These are phyloP conservation scores for Xiphias gladius DNA, from an alignment of 2,113 vertebrate genomes.

Conservation along the genomic window DNA sequence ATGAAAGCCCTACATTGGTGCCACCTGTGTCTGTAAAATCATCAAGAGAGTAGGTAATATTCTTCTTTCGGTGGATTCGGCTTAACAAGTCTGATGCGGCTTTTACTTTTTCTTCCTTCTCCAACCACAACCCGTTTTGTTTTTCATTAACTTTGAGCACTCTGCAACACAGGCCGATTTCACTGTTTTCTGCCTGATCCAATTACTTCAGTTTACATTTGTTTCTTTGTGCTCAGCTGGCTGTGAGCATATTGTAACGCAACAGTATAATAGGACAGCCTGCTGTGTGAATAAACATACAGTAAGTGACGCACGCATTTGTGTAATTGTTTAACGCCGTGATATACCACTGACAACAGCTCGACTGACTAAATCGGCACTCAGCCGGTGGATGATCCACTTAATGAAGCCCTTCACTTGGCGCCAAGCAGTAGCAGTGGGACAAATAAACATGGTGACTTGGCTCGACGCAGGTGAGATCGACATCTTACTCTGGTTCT, in stretches of 20 bases:
- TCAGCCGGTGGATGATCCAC: not conserved
- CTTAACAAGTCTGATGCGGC: not conserved
- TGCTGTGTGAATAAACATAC: not conserved
- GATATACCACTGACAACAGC: not conserved
- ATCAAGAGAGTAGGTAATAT: not conserved
- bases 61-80: not conserved
- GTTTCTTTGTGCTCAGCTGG: too few relatives aligned
- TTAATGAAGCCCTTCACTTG: not conserved
- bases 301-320: not conserved
- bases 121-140: slow-evolving; percentile 3
- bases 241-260: not conserved
- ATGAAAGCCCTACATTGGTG: not conserved
- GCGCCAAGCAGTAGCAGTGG: too few relatives aligned
- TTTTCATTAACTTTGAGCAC: slow-evolving; percentile 23
- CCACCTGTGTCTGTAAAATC: not conserved
- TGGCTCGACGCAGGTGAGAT: too few relatives aligned
- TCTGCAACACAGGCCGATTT: not conserved
- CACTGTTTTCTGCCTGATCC: slow-evolving; percentile 10
- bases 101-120: not conserved
- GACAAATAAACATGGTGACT: too few relatives aligned
- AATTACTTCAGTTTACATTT: not conserved
- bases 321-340: not conserved
- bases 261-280: not conserved
- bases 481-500: too few relatives aligned
- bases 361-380: not conserved